Base-by-base conservation (phyloP, 2,888 invertebrate genomes). In the Stenodera caucasica region DNA sequence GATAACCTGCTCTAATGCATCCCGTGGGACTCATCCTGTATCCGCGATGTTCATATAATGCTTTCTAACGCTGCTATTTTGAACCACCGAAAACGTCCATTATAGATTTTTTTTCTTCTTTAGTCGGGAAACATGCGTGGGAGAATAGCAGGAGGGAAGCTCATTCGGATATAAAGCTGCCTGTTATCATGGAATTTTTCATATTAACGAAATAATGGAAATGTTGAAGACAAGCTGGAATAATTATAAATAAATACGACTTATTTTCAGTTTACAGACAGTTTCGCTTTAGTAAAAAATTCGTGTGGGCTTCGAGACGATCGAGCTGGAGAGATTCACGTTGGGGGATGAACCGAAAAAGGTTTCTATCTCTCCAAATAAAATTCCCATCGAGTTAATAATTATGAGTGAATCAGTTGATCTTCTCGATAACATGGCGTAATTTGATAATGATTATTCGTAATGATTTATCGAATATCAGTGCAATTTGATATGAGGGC, bases 11-110 rank as follows among this genome's bases (percentile, higher is more conserved):
- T 58, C 60, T 61, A 63, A 67, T 60, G 65, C 58, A 35, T 67
- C 67, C 67, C 67, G 7, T 18, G 60, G 67, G 67, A 67, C 63
- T 58, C 63, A 61, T 67, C 65, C 54, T 59, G 55, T 59, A 63
- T 63, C 60, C 65, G 49, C 56, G 50, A 61, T 59, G 63, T 61
- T 63, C 65, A 60, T 65, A 63, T 65, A 67, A 67, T 61, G 56
- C 61, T 58, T 58, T 63, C 53, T 64, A 61, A 64, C 60, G 56
- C 59, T 45, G 58, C 50, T 60, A 61, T 67, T 67, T 58, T 59
- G 61, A 63, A 60, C 63, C 61, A 30, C 35, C 57, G 69, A 70
- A 68, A 73, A 72, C 67, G 71, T 60, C 30, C 35, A 35, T 63
- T 67, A 71, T 73, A 71, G 54, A 60, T 57, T 60, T 63, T 54